A percentile compares a stretch with the other conserved stretches of the same genome.
These are phyloP conservation scores for Phalanger gymnotis DNA, from an alignment of 2,797 vertebrate genomes.

Conservation along the genomic window DNA sequence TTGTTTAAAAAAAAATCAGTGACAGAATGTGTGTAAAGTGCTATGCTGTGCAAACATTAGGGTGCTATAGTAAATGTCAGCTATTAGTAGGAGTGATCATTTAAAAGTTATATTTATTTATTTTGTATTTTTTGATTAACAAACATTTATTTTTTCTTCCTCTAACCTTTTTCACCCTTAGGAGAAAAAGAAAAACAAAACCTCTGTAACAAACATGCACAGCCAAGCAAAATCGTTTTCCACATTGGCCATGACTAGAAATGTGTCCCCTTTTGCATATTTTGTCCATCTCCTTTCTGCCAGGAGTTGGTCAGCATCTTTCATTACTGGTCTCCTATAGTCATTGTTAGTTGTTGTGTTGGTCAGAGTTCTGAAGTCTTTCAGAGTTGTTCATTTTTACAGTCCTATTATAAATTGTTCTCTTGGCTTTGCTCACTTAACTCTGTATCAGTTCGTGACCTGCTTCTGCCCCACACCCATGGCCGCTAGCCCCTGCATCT, in stretches of 20 bases:
- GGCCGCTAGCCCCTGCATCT: neutral
- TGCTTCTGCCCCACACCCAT: neutral
- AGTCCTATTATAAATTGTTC: neutral
- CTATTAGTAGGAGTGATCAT: neutral
- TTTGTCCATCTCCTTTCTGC: too few species aligned
- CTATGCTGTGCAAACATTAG: neutral
- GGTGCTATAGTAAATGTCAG: neutral
- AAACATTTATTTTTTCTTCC: neutral
- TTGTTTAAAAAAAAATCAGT: neutral
- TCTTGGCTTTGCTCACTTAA: neutral
- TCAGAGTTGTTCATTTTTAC: neutral
- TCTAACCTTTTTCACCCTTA: neutral
- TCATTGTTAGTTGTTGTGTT: neutral
- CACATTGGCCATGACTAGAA: too few species aligned
- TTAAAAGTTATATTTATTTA: neutral
- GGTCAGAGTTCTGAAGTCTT: neutral
- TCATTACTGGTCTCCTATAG: too few species aligned
- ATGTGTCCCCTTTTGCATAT: too few species aligned
- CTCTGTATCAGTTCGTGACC: neutral
- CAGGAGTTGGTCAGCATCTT: too few species aligned
- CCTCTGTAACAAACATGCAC: too few species aligned
- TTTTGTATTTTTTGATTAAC: too few species aligned
- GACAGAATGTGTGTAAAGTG: neutral
- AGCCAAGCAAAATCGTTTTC: too few species aligned
- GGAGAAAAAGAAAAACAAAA: neutral